Conservation (phyloP, 2,888 invertebrate genomes). For the Parapristionchus giblindavisi region DNA sequence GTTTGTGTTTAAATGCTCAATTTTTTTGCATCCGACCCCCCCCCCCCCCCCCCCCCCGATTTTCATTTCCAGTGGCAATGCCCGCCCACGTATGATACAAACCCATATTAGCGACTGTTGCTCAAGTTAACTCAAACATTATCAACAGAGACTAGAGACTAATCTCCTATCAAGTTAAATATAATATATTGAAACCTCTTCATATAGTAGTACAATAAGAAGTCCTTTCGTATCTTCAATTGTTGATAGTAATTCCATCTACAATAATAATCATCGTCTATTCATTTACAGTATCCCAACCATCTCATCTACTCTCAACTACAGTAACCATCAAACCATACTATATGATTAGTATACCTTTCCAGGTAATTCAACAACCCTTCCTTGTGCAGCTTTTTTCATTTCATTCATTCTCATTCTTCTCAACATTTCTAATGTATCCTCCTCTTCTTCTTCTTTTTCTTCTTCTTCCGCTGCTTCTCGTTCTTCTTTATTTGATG, state of each 20-base stretch:
- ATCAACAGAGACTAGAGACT: no score
- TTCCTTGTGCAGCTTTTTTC: conserved; percentile 48
- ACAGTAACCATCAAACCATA: no score
- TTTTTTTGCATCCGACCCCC: no score
- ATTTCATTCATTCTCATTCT: conserved; percentile 54
- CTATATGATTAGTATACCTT: conserved; percentile 55
- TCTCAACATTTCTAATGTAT: conserved; percentile 55
- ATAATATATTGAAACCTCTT: neutral
- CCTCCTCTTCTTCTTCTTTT: conserved; percentile 47
- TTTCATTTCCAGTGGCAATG: no score
- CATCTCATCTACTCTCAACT: no score
- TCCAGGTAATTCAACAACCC: conserved; percentile 57
- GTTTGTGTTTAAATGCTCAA: no score
- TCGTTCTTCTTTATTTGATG: conserved; percentile 38
- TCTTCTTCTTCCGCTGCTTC: conserved; percentile 42
- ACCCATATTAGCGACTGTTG: no score
- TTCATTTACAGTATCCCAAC: neutral
- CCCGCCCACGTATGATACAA: no score
- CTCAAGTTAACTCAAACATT: no score
- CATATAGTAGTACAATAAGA: conserved; percentile 4
- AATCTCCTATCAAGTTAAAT: no score
- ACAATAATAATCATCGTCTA: neutral
- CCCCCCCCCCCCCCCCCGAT: no score
- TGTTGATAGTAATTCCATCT: conserved; percentile 23
- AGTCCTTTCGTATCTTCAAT: conserved; percentile 33